Evolutionary conservation across 2,888 invertebrate species (phyloP), one percentile per base, ranked within the genome.

Genomic region (Morpho deidamia): DNA sequence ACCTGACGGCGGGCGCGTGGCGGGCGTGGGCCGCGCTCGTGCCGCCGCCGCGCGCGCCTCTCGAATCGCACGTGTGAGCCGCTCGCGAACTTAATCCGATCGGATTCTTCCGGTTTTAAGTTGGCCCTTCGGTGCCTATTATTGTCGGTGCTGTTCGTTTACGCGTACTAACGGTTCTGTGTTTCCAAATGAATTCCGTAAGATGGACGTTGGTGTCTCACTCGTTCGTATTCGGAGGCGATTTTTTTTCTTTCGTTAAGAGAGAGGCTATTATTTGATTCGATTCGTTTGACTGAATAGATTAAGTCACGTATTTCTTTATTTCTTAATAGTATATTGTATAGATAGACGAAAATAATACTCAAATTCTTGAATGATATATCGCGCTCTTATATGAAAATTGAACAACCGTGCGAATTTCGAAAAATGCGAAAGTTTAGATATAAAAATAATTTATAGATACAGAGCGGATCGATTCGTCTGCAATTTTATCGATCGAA

Each of bases 201-300:
- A 8, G 32, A 10, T 10, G 33, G 32, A 7, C 51, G 47, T 50
- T 44, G 42, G 33, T 45, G 11, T 44, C 48, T 11, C 10, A 12
- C 8, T 43, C 42, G 33, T 3, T 14, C 38, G 11, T 34, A 8
- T 11, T 40, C 39, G 51, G 43, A 44, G 65, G 65, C 66, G 65
- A 65, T 66, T 48, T 68, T 69, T 67, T 41, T 11, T 38, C 71
- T 72, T 76, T 76, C 78, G 71, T 72, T 74, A 71, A 69, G 79
- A 83, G 82, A 86, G 87, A 88, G 87, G 88, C 88, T 88, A 88
- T 84, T 74, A 73, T 76, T 83, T 84, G 82, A 85, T 84, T 83
- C 81, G 79, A 83, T 81, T 85, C 84, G 79, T 86, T 81, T 79
- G 88, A 88, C 88, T 88, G 88, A 88, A 79, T 88, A 88, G 87